phyloP scores from a whole-genome alignment of 2,888 invertebrate genomes.

The Platycheirus rosarum region DNA sequence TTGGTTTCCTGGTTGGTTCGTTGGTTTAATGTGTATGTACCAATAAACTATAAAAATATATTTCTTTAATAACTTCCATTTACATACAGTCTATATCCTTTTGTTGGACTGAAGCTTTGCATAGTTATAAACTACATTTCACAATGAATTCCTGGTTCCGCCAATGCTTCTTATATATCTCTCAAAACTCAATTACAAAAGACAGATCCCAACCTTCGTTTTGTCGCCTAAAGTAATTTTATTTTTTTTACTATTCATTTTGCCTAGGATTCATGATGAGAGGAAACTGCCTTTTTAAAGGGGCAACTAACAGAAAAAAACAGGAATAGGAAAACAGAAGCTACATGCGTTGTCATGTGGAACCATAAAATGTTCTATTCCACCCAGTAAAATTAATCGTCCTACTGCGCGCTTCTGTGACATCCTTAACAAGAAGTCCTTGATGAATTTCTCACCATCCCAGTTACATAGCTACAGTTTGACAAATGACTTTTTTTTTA shows the following conservation, averaged over 20 bases:
- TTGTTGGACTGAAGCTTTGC: too few relatives aligned
- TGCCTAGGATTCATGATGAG: conserved; percentile 30
- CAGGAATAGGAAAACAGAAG: not conserved
- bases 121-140: too few relatives aligned
- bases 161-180: too few relatives aligned
- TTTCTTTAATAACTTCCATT: too few relatives aligned
- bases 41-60: too few relatives aligned
- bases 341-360: not conserved
- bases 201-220: not conserved
- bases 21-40: too few relatives aligned
- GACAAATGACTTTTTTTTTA: conserved; percentile 60
- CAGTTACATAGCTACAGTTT: conserved; percentile 59
- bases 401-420: conserved; percentile 59
- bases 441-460: conserved; percentile 74
- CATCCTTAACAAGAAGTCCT: conserved; percentile 67
- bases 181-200: conserved; percentile 51
- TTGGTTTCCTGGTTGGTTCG: too few relatives aligned
- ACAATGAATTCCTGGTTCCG: too few relatives aligned
- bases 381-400: conserved; percentile 56
- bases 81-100: too few relatives aligned
- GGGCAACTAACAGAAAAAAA: too few relatives aligned
- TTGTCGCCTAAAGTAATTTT: too few relatives aligned
- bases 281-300: not conserved
- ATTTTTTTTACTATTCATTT: conserved; percentile 17
- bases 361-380: not conserved